These are phyloP conservation scores for Enteromius thamalakanensis DNA, from an alignment of 2,797 vertebrate species.

Conservation along the genomic window DNA sequence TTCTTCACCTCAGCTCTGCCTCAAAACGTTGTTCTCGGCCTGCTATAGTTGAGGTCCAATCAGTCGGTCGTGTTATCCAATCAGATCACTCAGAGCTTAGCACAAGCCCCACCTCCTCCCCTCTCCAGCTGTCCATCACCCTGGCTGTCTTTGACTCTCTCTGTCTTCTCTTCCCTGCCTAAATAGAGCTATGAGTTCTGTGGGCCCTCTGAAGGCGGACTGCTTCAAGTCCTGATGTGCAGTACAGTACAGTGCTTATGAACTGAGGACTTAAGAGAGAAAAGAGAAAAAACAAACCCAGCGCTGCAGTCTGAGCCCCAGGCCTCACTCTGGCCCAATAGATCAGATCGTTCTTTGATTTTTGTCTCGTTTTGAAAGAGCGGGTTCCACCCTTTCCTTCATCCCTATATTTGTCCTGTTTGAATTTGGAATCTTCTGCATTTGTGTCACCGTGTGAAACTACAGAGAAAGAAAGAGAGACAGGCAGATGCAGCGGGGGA, in stretches of 20 bases:
- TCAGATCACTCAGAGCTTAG: slow-evolving; percentile 65
- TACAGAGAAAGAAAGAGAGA: slow-evolving; percentile 86
- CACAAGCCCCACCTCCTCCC: slow-evolving; percentile 77
- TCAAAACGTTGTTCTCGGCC: slow-evolving; percentile 65
- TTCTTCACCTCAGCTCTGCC: slow-evolving; percentile 59
- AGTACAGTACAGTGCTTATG: slow-evolving; percentile 80
- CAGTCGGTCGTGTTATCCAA: slow-evolving; percentile 62
- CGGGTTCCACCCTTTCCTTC: slow-evolving; percentile 65
- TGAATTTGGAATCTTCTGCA: slow-evolving; percentile 75
- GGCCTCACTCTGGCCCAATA: slow-evolving; percentile 71
- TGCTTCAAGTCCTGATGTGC: slow-evolving; percentile 80
- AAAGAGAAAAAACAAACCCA: slow-evolving; percentile 74
- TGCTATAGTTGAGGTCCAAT: slow-evolving; percentile 58
- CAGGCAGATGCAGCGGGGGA: slow-evolving; percentile 71
- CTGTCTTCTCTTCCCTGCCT: slow-evolving; percentile 80
- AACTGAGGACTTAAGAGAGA: slow-evolving; percentile 79
- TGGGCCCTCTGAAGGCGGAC: slow-evolving; percentile 83
- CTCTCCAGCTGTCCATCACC: slow-evolving; percentile 76
- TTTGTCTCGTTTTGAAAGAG: slow-evolving; percentile 80
- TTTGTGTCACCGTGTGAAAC: slow-evolving; percentile 80
- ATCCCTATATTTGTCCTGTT: slow-evolving; percentile 72
- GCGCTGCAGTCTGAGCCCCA: slow-evolving; percentile 76
- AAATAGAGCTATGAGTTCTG: slow-evolving; percentile 85
- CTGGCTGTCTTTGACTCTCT: slow-evolving; percentile 80
- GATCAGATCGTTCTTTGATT: slow-evolving; percentile 78